Evolutionary conservation across 2,113 vertebrate genomes (phyloP).

Genomic region (Lepidiolamprologus cunningtoni): DNA sequence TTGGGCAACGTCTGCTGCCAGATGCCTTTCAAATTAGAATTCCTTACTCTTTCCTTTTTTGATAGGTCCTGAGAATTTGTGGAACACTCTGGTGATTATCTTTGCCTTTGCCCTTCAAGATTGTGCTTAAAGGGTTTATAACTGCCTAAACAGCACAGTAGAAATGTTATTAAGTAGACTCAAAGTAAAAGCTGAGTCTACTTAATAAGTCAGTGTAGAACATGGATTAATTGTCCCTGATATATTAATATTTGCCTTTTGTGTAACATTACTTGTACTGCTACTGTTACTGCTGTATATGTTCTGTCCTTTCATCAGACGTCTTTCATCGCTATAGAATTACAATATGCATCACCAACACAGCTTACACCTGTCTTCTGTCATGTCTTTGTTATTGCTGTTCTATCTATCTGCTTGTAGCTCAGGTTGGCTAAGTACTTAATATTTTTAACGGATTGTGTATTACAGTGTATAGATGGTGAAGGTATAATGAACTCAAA

Average conservation of each 20-base stretch:
- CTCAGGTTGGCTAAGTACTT: conserved; percentile 80
- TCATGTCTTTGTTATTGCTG: conserved; percentile 43
- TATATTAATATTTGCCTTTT: conserved; percentile 59
- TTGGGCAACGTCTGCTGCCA: conserved; percentile 44
- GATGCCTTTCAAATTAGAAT: conserved; percentile 12
- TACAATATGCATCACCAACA: conserved; percentile 32
- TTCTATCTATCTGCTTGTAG: conserved; percentile 62
- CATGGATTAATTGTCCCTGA: conserved; percentile 23
- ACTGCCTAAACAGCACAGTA: conserved; percentile 25
- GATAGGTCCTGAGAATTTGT: conserved; percentile 9
- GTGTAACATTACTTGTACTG: conserved; percentile 58
- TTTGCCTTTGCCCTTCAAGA: conserved; percentile 30
- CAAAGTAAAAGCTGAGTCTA: conserved; percentile 7
- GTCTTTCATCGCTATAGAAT: conserved; percentile 39
- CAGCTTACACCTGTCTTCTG: conserved; percentile 36
- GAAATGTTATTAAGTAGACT: background rate
- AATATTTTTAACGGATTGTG: conserved; percentile 87
- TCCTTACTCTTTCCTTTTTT: background rate
- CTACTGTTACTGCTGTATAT: conserved; percentile 56
- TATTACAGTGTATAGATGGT: conserved; percentile 71
- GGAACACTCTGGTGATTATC: conserved; percentile 46
- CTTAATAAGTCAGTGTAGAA: conserved; percentile 17
- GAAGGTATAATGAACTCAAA: conserved; percentile 26
- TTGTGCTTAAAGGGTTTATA: conserved; percentile 8
- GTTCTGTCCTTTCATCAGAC: conserved; percentile 32